These are phyloP conservation scores for Phyllotis vaccarum DNA, from an alignment of 2,797 vertebrate genomes.

Conservation along the genomic window DNA sequence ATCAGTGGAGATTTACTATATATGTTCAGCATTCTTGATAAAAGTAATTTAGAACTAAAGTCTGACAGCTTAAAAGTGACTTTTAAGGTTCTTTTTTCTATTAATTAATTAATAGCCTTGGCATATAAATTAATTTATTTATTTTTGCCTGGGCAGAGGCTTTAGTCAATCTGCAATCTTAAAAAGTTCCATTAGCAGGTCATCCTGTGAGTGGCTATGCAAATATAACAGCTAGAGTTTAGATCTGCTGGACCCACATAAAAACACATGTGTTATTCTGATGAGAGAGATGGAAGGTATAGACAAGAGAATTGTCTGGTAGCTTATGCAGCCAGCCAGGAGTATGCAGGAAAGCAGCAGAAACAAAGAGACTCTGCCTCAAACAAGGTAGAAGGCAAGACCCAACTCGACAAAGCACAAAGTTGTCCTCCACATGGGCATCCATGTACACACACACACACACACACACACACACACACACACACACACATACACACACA, in stretches of 20 bases:
- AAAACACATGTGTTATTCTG: neutral
- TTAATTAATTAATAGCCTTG: too few relatives aligned
- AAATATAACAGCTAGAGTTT: neutral
- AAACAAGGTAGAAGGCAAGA: neutral
- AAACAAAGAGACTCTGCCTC: neutral
- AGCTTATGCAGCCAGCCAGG: neutral
- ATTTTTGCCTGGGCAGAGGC: neutral
- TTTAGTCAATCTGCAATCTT: neutral
- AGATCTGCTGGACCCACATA: neutral
- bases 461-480: neutral
- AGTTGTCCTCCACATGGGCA: neutral
- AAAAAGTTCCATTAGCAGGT: neutral
- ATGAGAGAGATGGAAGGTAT: neutral
- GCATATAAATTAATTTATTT: too few relatives aligned
- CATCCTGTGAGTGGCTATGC: neutral
- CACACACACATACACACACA: neutral
- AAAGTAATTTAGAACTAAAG: neutral
- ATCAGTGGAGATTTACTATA: neutral
- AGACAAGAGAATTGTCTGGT: neutral
- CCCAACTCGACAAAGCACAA: neutral
- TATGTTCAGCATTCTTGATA: neutral
- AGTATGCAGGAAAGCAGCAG: neutral
- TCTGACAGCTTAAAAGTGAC: neutral
- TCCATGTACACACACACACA: neutral
- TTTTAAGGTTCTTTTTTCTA: neutral